These are phyloP conservation scores for Celastrina argiolus DNA, from an alignment of 2,888 invertebrate species.

Conservation along the genomic window DNA sequence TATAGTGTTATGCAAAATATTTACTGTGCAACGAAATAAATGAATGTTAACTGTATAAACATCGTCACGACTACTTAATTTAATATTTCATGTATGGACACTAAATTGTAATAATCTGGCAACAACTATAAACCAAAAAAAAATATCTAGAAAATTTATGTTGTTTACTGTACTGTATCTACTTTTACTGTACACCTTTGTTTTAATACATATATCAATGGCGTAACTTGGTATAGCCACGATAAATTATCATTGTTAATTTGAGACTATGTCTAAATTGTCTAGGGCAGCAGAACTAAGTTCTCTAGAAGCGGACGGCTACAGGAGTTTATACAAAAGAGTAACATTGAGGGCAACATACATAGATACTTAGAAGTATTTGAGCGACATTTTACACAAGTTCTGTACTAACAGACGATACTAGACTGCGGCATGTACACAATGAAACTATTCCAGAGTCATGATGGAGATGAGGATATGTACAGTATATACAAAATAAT, in stretches of 20 bases:
- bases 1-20: neutral
- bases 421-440: neutral
- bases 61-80: neutral
- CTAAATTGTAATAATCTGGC: neutral
- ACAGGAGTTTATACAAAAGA: neutral
- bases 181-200: neutral
- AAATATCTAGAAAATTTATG: too few species aligned
- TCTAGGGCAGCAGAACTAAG: neutral
- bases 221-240: neutral
- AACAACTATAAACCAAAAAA: too few species aligned
- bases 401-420: neutral
- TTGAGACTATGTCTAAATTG: neutral
- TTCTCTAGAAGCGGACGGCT: neutral
- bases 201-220: neutral
- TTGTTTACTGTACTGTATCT: too few species aligned
- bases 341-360: neutral
- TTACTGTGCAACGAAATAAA: neutral
- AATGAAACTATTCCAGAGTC: neutral
- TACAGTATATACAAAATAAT: slow-evolving; percentile 18
- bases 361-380: neutral
- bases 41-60: neutral
- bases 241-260: neutral
- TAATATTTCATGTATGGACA: neutral
- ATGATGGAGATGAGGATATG: slow-evolving; percentile 4
- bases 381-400: neutral